These are phyloP conservation scores for Athalia cordata DNA, from an alignment of 2,888 invertebrate genomes.

Conservation along the genomic window DNA sequence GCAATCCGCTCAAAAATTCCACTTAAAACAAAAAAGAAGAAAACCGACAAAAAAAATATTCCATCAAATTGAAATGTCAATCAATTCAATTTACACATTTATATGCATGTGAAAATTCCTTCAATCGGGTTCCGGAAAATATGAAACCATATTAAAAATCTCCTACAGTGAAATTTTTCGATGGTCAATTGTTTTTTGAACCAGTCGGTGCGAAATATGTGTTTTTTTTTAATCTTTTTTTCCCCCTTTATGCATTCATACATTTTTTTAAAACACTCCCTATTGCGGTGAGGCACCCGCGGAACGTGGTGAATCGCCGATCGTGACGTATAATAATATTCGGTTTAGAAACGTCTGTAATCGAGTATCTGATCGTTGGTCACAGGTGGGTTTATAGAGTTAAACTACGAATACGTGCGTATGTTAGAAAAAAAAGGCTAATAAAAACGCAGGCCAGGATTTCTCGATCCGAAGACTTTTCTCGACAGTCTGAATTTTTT, in stretches of 20 bases:
- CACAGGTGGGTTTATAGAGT: constrained; percentile 15
- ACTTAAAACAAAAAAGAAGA: too few species aligned
- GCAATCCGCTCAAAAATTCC: too few species aligned
- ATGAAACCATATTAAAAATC: background rate
- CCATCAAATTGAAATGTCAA: too few species aligned
- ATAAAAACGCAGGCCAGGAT: background rate
- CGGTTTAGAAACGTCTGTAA: constrained; percentile 25
- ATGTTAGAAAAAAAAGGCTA: background rate
- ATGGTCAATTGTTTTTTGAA: constrained; percentile 13
- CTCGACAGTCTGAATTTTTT: too few species aligned
- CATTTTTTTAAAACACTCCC: background rate
- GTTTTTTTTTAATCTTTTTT: background rate
- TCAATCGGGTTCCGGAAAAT: background rate
- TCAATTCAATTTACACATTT: too few species aligned
- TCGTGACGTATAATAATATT: constrained; percentile 10
- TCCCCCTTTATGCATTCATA: background rate
- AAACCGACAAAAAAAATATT: too few species aligned
- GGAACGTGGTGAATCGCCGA: constrained; percentile 28
- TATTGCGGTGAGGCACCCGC: background rate
- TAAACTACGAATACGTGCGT: background rate
- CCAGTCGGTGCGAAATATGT: background rate
- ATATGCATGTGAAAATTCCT: too few species aligned
- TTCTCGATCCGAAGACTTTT: too few species aligned
- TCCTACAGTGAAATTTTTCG: background rate
- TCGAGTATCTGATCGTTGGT: constrained; percentile 20